phyloP scores from a whole-genome alignment of 2,113 vertebrate species.

The Aegotheles bennettii region DNA sequence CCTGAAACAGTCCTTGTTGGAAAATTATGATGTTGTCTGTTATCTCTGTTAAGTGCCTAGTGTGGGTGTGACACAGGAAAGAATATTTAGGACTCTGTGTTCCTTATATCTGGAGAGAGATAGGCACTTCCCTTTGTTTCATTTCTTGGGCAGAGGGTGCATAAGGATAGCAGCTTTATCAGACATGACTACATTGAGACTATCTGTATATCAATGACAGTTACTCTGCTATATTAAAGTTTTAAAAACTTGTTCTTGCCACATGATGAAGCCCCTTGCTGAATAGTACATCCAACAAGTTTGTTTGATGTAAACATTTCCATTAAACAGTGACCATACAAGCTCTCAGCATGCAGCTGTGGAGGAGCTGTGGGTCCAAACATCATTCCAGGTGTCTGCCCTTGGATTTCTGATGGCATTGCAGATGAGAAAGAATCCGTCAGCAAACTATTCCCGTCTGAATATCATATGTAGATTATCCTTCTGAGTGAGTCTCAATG shows the following conservation, averaged over 20 bases:
- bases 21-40: background rate
- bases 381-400: fast-evolving
- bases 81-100: background rate
- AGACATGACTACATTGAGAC: background rate
- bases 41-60: background rate
- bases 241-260: background rate
- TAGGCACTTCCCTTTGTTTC: background rate
- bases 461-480: background rate
- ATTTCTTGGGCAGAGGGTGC: background rate
- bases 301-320: background rate
- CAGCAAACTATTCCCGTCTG: background rate
- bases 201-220: background rate
- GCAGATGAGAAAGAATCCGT: background rate
- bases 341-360: background rate
- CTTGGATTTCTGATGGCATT: background rate
- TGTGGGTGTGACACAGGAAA: fast-evolving
- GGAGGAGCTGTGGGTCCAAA: fast-evolving
- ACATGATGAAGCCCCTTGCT: background rate
- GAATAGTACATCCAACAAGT: background rate
- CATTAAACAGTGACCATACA: background rate
- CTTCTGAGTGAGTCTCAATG: background rate
- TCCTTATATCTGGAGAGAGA: background rate
- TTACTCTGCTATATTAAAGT: background rate
- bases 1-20: background rate
- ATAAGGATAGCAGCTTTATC: background rate